Base-by-base conservation (phyloP, 1,140 invertebrate genomes). In the Euura lappo region DNA sequence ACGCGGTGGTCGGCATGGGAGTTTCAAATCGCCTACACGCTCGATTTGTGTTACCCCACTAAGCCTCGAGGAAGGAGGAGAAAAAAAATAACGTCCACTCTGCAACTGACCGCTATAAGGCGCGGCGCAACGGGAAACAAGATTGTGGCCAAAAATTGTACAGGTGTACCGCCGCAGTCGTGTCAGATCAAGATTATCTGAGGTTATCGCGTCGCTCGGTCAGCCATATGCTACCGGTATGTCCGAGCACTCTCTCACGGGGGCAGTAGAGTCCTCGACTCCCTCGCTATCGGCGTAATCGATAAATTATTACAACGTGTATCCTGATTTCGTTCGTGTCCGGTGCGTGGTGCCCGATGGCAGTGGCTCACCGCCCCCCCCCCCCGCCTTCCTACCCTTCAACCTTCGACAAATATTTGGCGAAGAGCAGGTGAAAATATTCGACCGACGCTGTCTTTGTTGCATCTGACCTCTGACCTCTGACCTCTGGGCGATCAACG, bases 141-240 rank as follows among this genome's bases (percentile, higher is more conserved):
- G 28, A 28, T 28, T 28, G 28, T 28, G 28, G 28, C 28, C 28
- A 28, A 28, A 28, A 28, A 28, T 28, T 28, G 28, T 28, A 28
- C 28, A 28, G 28, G 28, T 28, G 28, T 28, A 28, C 28, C 28
- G 28, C 28, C 28, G 28, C 28, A 28, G 28, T 28, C 28, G 28
- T 4, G 28, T 70, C 44, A 47, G 68, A 73, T 74, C 72, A 79
- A 79, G 79, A 84, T 82, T 84, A 84, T 84, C 82, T 70, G 79
- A 78, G 81, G 81, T 83, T 84, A 84, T 84, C 81, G 75, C 75
- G 71, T 77, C 79, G 76, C 73, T 77, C 73, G 69, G 43, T 45
- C 77, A 74, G 79, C 82, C 85, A 85, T 87, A 85, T 86, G 84
- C 80, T 76, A 78, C 81, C 84, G 80, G 83, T 83, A 83, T 84